phyloP scores from a whole-genome alignment of 2,797 vertebrate genomes.

The Crocidura indochinensis region DNA sequence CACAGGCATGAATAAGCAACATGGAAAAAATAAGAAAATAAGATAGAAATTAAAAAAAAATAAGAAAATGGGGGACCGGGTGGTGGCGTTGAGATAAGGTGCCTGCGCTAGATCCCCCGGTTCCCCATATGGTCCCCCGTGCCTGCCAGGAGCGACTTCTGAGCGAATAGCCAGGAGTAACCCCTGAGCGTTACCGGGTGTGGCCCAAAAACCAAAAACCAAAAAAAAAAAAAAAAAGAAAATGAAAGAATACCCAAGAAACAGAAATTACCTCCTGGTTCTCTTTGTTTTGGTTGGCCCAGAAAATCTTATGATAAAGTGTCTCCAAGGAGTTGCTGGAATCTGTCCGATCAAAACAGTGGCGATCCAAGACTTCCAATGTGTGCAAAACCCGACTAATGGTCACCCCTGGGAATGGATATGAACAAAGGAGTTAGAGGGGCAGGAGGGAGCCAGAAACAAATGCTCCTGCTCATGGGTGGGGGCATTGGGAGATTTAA shows the following conservation, averaged over 20 bases:
- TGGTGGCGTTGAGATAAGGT: too few species aligned
- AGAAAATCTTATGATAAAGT: constrained; percentile 91
- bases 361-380: constrained; percentile 89
- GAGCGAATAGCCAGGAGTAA: too few species aligned
- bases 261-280: constrained; percentile 89
- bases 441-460: neutral
- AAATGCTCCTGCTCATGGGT: neutral
- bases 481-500: neutral
- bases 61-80: too few species aligned
- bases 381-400: constrained; percentile 91
- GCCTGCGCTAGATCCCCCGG: too few species aligned
- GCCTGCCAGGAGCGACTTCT: too few species aligned
- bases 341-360: constrained; percentile 91
- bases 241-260: neutral
- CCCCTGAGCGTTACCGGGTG: too few species aligned
- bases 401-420: constrained; percentile 88
- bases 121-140: too few species aligned
- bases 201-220: too few species aligned
- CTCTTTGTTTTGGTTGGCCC: constrained; percentile 90
- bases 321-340: constrained; percentile 92
- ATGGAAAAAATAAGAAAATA: neutral
- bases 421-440: neutral
- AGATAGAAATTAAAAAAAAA: too few species aligned
- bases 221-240: too few species aligned
- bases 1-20: neutral